These are phyloP conservation scores for Lindbergichthys nudifrons DNA, from an alignment of 2,797 vertebrate genomes.

Conservation along the genomic window DNA sequence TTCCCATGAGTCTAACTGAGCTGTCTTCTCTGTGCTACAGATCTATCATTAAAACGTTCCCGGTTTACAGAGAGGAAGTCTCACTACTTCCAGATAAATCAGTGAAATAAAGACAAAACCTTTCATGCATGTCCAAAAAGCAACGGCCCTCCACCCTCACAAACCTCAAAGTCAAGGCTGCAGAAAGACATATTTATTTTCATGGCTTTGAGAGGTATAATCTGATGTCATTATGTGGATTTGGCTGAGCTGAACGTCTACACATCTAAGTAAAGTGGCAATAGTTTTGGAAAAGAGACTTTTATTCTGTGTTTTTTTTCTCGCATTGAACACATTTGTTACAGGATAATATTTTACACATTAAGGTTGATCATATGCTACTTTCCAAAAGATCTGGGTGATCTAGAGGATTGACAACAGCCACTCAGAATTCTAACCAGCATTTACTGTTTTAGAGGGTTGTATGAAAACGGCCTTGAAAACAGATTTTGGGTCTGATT, in stretches of 20 bases:
- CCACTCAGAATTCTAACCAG: conserved; percentile 24
- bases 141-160: conserved; percentile 57
- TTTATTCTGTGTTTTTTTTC: conserved; percentile 19
- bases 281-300: conserved; percentile 47
- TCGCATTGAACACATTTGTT: conserved; percentile 31
- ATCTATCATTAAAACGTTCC: conserved; percentile 69
- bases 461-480: conserved; percentile 21
- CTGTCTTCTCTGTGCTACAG: conserved; percentile 41
- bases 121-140: conserved; percentile 71
- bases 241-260: conserved; percentile 59
- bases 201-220: conserved; percentile 74
- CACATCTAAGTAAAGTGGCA: conserved; percentile 43
- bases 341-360: conserved; percentile 35
- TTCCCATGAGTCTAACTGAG: conserved; percentile 37
- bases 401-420: conserved; percentile 42
- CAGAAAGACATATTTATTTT: conserved; percentile 79
- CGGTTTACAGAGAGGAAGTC: conserved; percentile 70
- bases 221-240: conserved; percentile 77
- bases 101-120: conserved; percentile 64
- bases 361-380: background rate
- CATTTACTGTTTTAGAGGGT: conserved; percentile 24
- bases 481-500: background rate
- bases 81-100: conserved; percentile 72
- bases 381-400: conserved; percentile 31
- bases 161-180: conserved; percentile 71